Percentiles rank a stretch among this genome's conserved stretches.
Conservation (phyloP, 2,113 vertebrate genomes). For the Gracilinanus agilis region DNA sequence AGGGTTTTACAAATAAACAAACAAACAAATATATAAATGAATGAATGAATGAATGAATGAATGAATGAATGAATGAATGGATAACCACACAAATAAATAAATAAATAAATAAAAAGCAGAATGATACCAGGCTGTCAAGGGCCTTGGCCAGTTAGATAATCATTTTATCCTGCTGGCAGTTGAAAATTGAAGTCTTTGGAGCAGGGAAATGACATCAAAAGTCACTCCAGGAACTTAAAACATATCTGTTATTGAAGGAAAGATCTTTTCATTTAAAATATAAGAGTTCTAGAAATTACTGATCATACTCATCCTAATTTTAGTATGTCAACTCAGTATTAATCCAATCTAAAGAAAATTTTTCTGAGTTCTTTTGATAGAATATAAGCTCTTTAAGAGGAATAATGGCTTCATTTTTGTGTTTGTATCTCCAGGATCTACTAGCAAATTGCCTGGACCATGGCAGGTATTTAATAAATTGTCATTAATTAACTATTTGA, state of each 20-base stretch:
- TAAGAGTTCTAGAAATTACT: neutral
- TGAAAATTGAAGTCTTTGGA: neutral
- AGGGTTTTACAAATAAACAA: too few species aligned
- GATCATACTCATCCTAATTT: neutral
- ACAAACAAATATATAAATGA: too few species aligned
- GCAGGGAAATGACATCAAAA: constrained; percentile 19
- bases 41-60: too few species aligned
- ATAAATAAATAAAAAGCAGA: neutral
- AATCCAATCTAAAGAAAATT: neutral
- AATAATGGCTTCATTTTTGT: neutral
- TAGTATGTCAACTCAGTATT: neutral
- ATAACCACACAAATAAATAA: too few species aligned
- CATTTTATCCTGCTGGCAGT: neutral
- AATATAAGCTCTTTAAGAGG: neutral
- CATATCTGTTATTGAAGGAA: neutral
- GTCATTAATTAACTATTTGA: neutral
- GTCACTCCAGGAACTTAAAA: constrained; percentile 6
- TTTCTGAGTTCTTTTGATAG: neutral
- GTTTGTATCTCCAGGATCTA: neutral
- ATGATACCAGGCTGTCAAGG: neutral
- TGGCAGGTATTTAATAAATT: neutral
- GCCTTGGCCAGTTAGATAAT: neutral
- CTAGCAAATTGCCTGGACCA: neutral
- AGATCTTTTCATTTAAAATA: constrained; percentile 11
- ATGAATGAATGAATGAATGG: too few species aligned